phyloP scores from a whole-genome alignment of 2,113 vertebrate species.

The Takifugu bimaculatus region DNA sequence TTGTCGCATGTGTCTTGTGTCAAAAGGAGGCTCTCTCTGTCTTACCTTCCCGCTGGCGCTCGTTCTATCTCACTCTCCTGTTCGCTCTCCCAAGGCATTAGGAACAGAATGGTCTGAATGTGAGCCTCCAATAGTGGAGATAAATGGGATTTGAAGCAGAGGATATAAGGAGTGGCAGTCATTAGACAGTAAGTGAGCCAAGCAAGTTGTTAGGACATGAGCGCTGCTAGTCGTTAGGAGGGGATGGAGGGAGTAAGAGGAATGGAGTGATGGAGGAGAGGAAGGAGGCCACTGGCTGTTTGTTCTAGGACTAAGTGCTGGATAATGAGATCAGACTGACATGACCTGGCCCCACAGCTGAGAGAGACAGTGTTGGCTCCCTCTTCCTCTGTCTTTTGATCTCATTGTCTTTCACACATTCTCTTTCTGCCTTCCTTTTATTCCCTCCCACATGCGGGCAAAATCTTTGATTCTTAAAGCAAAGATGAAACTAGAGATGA shows the following conservation, averaged over 20 bases:
- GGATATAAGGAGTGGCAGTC: conserved; percentile 72
- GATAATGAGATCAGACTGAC: conserved; percentile 74
- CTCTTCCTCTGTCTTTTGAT: conserved; percentile 36
- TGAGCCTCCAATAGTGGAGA: conserved; percentile 69
- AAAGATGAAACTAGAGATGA: not conserved
- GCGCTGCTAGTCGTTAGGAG: conserved; percentile 68
- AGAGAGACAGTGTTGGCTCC: conserved; percentile 64
- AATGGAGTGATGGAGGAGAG: conserved; percentile 60
- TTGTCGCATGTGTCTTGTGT: conserved; percentile 35
- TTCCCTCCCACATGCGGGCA: not conserved
- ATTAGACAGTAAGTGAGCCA: conserved; percentile 77
- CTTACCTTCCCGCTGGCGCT: conserved; percentile 16
- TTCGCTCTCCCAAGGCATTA: conserved; percentile 59
- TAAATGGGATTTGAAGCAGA: conserved; percentile 71
- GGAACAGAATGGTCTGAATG: conserved; percentile 62
- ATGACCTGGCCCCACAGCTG: conserved; percentile 69
- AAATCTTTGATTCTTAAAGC: not conserved
- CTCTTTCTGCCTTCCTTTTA: conserved; percentile 39
- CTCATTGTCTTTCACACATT: conserved; percentile 46
- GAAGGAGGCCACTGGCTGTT: conserved; percentile 72
- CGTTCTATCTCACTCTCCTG: conserved; percentile 5
- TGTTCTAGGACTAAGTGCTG: conserved; percentile 73
- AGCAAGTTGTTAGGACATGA: conserved; percentile 75
- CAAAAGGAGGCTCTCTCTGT: conserved; percentile 44
- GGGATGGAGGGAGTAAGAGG: conserved; percentile 59